Conservation (phyloP, 2,888 invertebrate species). For the Alentia gelatinosa region DNA sequence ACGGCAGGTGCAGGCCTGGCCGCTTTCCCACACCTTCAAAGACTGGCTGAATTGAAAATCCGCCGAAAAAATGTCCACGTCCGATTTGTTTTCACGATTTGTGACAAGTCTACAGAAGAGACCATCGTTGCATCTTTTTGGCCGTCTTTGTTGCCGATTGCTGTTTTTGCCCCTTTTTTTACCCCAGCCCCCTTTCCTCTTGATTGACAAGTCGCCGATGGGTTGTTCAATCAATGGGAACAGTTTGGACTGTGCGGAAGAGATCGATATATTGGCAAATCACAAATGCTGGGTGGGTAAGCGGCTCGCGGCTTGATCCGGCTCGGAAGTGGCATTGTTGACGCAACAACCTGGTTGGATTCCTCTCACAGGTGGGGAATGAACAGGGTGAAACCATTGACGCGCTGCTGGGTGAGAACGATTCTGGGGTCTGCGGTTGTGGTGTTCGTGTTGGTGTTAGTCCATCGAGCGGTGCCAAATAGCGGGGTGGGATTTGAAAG, state of each 20-base stretch:
- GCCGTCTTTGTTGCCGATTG: background rate
- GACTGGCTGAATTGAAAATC: conserved; percentile 4
- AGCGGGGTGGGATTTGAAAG: too few relatives aligned
- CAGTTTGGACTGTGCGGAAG: background rate
- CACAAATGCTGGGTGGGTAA: background rate
- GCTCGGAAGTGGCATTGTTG: conserved; percentile 20
- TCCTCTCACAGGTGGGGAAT: too few relatives aligned
- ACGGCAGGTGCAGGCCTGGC: background rate
- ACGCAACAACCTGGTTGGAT: background rate
- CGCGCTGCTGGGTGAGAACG: too few relatives aligned
- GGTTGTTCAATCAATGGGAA: conserved; percentile 29
- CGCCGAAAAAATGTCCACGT: background rate
- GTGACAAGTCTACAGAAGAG: background rate
- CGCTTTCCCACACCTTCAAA: conserved; percentile 22
- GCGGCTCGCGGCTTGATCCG: background rate
- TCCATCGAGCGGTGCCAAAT: too few relatives aligned
- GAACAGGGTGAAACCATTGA: too few relatives aligned
- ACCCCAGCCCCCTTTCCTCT: background rate
- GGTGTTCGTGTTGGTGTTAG: too few relatives aligned
- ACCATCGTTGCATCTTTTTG: background rate
- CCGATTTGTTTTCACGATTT: conserved; percentile 1
- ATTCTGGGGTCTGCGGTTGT: too few relatives aligned
- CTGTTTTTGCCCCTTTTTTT: background rate
- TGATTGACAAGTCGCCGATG: conserved; percentile 23
- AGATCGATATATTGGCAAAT: conserved; percentile 31